Percentiles rank a stretch among this genome's conserved stretches.
Evolutionary conservation across 2,888 invertebrate species (phyloP).

Genomic region (Acronicta aceris): DNA sequence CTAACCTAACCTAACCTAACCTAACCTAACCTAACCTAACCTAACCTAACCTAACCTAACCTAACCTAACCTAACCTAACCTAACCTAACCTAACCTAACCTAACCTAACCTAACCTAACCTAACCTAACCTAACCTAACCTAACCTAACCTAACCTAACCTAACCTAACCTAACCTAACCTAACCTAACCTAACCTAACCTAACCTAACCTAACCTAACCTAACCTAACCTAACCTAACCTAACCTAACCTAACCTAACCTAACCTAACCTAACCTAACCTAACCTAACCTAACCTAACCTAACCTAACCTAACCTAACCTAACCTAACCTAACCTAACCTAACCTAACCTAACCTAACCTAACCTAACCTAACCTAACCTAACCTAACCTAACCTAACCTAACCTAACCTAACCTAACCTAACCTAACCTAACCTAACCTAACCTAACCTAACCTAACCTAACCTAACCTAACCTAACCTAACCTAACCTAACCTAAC

Average conservation of each 20-base stretch:
- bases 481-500: neutral
- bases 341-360: neutral
- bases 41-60: neutral
- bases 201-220: neutral
- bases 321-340: neutral
- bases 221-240: neutral
- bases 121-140: neutral
- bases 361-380: conserved; percentile 13
- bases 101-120: neutral
- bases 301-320: neutral
- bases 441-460: neutral
- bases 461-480: neutral
- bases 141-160: neutral
- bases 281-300: neutral
- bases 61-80: conserved; percentile 2
- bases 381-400: conserved; percentile 33
- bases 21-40: too few relatives aligned
- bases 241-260: neutral
- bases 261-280: neutral
- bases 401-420: neutral
- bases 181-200: neutral
- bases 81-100: neutral
- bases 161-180: neutral
- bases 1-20: too few relatives aligned
- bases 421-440: neutral